Conservation (phyloP, 1,140 invertebrate genomes). For the Philotrypesis tridentata region DNA sequence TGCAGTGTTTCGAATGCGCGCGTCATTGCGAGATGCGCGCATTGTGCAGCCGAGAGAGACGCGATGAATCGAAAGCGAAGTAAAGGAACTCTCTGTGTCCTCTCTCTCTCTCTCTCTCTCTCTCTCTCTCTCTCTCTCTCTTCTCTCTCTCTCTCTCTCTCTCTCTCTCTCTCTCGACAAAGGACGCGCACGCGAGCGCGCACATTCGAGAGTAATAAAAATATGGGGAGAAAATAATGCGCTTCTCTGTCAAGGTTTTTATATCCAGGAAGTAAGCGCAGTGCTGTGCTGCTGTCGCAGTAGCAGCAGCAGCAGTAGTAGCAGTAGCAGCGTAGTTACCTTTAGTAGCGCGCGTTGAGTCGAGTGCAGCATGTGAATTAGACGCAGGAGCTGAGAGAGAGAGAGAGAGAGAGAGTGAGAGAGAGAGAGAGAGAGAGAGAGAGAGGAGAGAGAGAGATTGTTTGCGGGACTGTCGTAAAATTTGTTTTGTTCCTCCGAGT, state of each 20-base stretch:
- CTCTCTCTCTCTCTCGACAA: background rate
- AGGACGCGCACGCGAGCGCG: background rate
- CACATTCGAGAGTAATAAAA: constrained; percentile 21
- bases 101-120: too few relatives aligned
- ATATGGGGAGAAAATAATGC: background rate
- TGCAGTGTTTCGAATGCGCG: background rate
- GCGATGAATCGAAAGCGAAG: constrained; percentile 9
- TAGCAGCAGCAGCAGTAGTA: background rate
- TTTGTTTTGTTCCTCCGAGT: background rate
- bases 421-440: background rate
- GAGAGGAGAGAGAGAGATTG: background rate
- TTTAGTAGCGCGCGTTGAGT: background rate
- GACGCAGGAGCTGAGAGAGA: background rate
- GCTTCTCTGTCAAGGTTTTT: background rate
- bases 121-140: too few relatives aligned
- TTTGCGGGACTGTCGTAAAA: background rate
- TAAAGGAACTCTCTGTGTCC: too few relatives aligned
- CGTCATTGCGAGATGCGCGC: background rate
- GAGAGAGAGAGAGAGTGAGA: background rate
- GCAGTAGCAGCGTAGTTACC: background rate
- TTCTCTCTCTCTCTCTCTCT: too few relatives aligned
- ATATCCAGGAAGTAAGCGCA: background rate
- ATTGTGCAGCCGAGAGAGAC: too few relatives aligned
- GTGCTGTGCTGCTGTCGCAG: background rate
- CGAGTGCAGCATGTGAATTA: background rate